Evolutionary conservation across 1,140 invertebrate species (phyloP), one percentile per base, ranked within the genome.

Genomic region (Charaxes varanes): DNA sequence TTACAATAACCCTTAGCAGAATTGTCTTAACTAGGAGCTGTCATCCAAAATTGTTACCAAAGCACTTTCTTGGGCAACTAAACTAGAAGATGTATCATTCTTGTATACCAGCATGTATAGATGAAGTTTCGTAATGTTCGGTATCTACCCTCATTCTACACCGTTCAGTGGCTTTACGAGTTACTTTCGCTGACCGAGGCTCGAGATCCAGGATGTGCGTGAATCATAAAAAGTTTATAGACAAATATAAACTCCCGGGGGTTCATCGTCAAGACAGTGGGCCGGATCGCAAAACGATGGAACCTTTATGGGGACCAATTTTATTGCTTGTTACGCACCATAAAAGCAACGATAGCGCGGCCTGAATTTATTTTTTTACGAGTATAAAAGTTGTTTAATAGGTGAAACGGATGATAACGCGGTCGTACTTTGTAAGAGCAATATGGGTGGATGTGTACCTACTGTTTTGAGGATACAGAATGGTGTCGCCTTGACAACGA

Each of bases 321-420:
- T 80, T 80, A 80, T 76, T 73, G 62, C 68, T 60, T 76, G 76
- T 76, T 68, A 71, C 72, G 72, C 59, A 47, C 55, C 68, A 73
- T 80, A 77, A 80, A 80, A 65, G 51, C 41, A 42, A 41, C 53
- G 65, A 74, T 70, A 67, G 68, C 62, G 42, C 35, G 36, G 19
- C 31, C 31, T 44, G 59, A 63, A 70, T 70, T 63, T 63, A 61
- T 64, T 69, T 69, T 65, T 74, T 71, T 54, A 69, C 34, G 42
- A 53, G 33, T 53, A 61, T 62, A 61, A 64, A 67, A 68, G 49
- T 50, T 49, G 50, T 54, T 69, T 72, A 72, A 69, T 72, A 54
- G 58, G 33, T 48, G 36, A 32, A 52, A 26, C 31, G 19, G 18
- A 46, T 46, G 17, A 41, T 45, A 45, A 45, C 37, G 42, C 40